Base-by-base conservation (phyloP, 2,113 vertebrate genomes). In the Canis aureus region DNA sequence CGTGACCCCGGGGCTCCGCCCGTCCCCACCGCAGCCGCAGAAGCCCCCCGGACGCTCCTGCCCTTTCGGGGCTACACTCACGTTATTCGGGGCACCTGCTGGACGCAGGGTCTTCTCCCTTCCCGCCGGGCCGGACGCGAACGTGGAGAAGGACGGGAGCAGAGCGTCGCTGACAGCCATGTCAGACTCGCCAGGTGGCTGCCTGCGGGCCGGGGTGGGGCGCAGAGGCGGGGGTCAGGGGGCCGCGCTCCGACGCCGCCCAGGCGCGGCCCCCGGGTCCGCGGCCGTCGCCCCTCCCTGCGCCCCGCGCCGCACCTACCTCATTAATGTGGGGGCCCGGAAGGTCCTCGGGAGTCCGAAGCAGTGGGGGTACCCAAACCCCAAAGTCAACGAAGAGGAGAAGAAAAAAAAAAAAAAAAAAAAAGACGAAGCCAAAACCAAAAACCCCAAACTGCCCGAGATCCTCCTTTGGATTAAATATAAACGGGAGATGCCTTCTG, bases 151-250 rank as follows among this genome's bases (percentile, higher is more conserved):
- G 94, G 99, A 99, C 51, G 99, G 99, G 96, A 99, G 99, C 89
- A 99, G 99, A 5, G 99, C 99, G 97, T 99, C 99, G 98, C 99
- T 99, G 99, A 99, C 99, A 97, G 99, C 99, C 99, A 99, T 99
- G 98, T 99, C 99, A 97, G 99, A 99, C 98, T 99, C 99, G 98
- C 99, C 99, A 98, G 99, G 98, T 98, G 99, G 99, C 99, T 99
- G 99, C 99, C 99, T 99, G 98, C 91, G 89, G 62, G 84, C 87
- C 97, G 93, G 96, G 96, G 86, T 49, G 79, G 95, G 71, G 96
- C 51, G 84, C 49, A 71, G 95, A 81, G 78, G 12, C 97, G 35
- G 25, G 57, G 91, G 84, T 97, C 66, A 97, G 96, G 89, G 64
- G 88, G 90, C 71, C 74, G 49, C 74, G 67, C 57, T 49, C 17